Base-by-base conservation (phyloP, 2,113 vertebrate genomes). In the Xiphorhynchus elegans region DNA sequence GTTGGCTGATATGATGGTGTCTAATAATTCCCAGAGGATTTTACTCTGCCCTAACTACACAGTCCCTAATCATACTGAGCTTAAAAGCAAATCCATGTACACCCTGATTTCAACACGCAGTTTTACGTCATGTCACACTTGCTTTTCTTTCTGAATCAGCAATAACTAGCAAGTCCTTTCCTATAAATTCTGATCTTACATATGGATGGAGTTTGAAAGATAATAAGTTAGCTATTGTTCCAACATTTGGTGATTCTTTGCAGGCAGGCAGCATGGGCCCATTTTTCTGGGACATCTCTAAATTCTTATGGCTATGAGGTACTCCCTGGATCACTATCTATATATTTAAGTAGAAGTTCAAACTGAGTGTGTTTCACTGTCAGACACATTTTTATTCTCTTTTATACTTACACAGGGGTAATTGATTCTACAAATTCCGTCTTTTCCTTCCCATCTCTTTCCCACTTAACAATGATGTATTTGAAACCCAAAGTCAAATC, bases 81-180 rank as follows among this genome's bases (percentile, higher is more conserved):
- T 92, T 96, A 96, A 93, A 93, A 93, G 87, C 77, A 97, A 96
- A 96, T 93, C 72, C 42, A 13, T 86, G 87, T 89, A 74, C 9
- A 73, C 29, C 40, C 40, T 82, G 66, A 56, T 89, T 91, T 94
- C 68, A 77, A 96, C 92, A 89, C 1, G 1, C 39, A 70, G 58
- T 92, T 96, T 97, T 97, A 81, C 85, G 87, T 86, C 89, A 69
- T 91, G 91, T 96, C 59, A 80, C 37, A 58, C 21, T 95, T 89
- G 49, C 26, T 73, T 93, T 90, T 69, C 67, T 89, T 66, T 94
- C 79, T 87, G 73, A 89, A 75, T 90, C 82, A 94, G 50, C 72
- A 84, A 87, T 63, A 92, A 28, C 46, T 74, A 68, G 68, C 25
- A 66, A 87, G 39, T 58, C 7, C 28, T 88, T 92, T 23, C 15